Conservation (phyloP, 2,888 invertebrate species). For the Mylabris sibirica region DNA sequence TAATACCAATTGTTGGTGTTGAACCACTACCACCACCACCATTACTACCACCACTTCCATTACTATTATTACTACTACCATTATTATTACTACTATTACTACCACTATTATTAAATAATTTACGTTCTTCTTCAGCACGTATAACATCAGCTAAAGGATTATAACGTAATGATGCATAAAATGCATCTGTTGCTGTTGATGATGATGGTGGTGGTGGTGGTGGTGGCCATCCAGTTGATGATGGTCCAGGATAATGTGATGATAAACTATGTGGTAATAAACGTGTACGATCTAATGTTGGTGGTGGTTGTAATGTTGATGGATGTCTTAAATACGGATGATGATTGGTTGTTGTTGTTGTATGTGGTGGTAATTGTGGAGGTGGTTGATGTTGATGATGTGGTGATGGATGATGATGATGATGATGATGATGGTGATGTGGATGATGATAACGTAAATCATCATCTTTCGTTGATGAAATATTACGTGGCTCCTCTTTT, state of each 20-base stretch:
- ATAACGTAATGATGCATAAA: conserved; percentile 76
- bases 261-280: conserved; percentile 62
- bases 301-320: conserved; percentile 62
- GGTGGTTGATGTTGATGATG: neutral
- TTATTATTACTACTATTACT: conserved; percentile 6
- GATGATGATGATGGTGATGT: neutral
- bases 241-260: conserved; percentile 63
- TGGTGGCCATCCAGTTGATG: conserved; percentile 58
- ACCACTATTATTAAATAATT: conserved; percentile 7
- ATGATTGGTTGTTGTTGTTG: conserved; percentile 57
- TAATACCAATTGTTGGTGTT: neutral
- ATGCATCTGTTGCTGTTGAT: conserved; percentile 61
- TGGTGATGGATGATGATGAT: conserved; percentile 19
- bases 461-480: conserved; percentile 58
- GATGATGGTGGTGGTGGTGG: conserved; percentile 57
- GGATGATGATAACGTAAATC: conserved; percentile 40
- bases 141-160: conserved; percentile 82
- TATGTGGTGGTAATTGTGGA: neutral
- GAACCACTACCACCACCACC: neutral
- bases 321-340: conserved; percentile 65
- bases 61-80: neutral
- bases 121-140: conserved; percentile 79
- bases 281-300: conserved; percentile 62
- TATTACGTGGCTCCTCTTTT: conserved; percentile 68
- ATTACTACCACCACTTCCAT: neutral